Evolutionary conservation across 2,888 invertebrate genomes (phyloP), one percentile per base, ranked within the genome.

Genomic region (Latheticus oryzae): DNA sequence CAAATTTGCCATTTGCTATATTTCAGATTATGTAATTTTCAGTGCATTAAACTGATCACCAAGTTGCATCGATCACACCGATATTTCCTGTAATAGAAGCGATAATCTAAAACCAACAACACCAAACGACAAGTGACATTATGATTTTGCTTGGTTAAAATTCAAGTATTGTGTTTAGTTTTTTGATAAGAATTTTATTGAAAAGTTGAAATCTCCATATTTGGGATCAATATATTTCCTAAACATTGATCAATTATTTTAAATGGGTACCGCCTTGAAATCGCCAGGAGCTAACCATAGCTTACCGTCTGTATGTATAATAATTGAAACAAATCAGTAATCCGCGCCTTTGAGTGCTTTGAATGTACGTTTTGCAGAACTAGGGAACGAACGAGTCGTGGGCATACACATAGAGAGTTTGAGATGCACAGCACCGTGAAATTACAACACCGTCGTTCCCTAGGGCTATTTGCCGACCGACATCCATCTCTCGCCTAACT

Each of bases 341-440:
- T 59, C 51, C 26, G 57, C 43, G 52, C 43, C 51, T 57, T 57
- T 51, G 51, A 51, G 43, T 43, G 50, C 42, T 52, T 52, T 24
- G 45, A 28, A 37, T 26, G 43, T 45, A 48, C 28, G 56, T 35
- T 30, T 12, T 8, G 48, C 13, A 15, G 42, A 8, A 26, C n/a
- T 26, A 33, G 43, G 33, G 38, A 47, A 13, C 9, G 33, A 43
- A 19, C 19, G 37, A 40, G 51, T 43, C 45, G 35, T 48, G 50
- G 42, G 42, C 50, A 51, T n/a, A n/a, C n/a, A n/a, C 43, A 57
- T 57, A 35, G 19, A 52, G 77, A 78, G 79, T 81, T 81, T 80
- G 79, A 74, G 80, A 78, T 80, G 81, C 82, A 82, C 80, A 80
- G 80, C 80, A 82, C 81, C 82, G 82, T 82, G 82, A 82, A 82